Conservation (phyloP, 2,797 vertebrate species). For the Cyclura pinguis region DNA sequence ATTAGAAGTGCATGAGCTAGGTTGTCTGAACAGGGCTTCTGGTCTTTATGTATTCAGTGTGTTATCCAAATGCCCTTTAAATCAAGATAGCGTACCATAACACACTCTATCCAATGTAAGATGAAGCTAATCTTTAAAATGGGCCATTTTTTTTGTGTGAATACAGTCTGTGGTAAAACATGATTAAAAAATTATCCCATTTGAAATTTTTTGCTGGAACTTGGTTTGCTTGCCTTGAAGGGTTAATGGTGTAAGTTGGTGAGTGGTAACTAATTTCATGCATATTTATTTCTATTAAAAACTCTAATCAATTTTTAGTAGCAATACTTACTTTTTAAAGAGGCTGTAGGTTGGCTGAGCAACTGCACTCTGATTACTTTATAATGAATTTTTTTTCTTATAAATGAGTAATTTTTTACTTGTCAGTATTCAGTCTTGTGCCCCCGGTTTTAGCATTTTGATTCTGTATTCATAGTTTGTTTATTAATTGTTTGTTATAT, state of each 20-base stretch:
- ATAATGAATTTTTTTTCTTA: conserved; percentile 62
- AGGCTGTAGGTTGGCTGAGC: conserved; percentile 57
- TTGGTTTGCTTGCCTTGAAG: conserved; percentile 66
- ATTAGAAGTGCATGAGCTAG: background rate
- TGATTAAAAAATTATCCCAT: conserved; percentile 67
- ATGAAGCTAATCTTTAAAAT: conserved; percentile 62
- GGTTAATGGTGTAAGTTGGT: conserved; percentile 63
- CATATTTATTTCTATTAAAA: conserved; percentile 72
- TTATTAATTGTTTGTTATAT: conserved; percentile 73
- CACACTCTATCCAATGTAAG: conserved; percentile 3
- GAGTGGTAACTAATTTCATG: conserved; percentile 69
- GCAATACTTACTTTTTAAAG: conserved; percentile 65
- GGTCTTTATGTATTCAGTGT: conserved; percentile 10
- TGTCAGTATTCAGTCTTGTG: conserved; percentile 53
- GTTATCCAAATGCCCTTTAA: conserved; percentile 48
- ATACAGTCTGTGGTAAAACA: conserved; percentile 45
- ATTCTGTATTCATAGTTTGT: conserved; percentile 66
- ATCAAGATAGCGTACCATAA: conserved; percentile 53
- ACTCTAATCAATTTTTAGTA: conserved; percentile 67
- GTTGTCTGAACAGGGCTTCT: background rate
- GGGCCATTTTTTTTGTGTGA: conserved; percentile 56
- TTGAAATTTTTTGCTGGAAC: conserved; percentile 66
- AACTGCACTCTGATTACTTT: conserved; percentile 61
- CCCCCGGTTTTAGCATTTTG: conserved; percentile 56
- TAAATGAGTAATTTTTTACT: conserved; percentile 61